phyloP scores from a whole-genome alignment of 2,888 invertebrate species.

The Anodontia alba region DNA sequence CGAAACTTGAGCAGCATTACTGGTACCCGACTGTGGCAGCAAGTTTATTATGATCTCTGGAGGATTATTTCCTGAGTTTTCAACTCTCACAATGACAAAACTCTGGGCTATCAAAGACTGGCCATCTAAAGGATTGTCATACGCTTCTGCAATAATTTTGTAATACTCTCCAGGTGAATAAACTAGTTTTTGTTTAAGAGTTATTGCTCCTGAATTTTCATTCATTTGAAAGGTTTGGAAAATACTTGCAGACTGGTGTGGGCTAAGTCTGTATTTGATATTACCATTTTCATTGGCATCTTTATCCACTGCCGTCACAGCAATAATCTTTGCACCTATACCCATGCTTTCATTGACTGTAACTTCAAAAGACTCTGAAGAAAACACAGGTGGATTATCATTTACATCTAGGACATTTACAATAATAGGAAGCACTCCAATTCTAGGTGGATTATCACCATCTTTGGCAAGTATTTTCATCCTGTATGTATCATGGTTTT shows the following conservation, averaged over 20 bases:
- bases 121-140: constrained; percentile 69
- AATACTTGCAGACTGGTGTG: constrained; percentile 68
- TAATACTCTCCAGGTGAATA: constrained; percentile 67
- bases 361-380: constrained; percentile 55
- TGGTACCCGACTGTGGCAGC: constrained; percentile 61
- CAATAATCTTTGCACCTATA: constrained; percentile 57
- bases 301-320: constrained; percentile 92
- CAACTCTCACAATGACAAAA: constrained; percentile 86
- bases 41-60: constrained; percentile 87
- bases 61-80: constrained; percentile 96
- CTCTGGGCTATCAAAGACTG: constrained; percentile 72
- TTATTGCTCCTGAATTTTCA: constrained; percentile 70
- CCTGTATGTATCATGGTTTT: constrained; percentile 63
- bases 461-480: constrained; percentile 70
- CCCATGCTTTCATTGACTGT: constrained; percentile 61
- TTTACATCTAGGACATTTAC: constrained; percentile 69
- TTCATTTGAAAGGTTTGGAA: constrained; percentile 68
- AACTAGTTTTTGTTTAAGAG: constrained; percentile 64
- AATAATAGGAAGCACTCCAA: constrained; percentile 58
- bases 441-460: constrained; percentile 63
- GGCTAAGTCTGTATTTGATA: constrained; percentile 84
- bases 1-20: constrained; percentile 63
- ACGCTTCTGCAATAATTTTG: constrained; percentile 74
- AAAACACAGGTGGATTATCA: constrained; percentile 70
- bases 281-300: constrained; percentile 92